phyloP scores from a whole-genome alignment of 2,888 invertebrate genomes.

The Coelinius sp. region DNA sequence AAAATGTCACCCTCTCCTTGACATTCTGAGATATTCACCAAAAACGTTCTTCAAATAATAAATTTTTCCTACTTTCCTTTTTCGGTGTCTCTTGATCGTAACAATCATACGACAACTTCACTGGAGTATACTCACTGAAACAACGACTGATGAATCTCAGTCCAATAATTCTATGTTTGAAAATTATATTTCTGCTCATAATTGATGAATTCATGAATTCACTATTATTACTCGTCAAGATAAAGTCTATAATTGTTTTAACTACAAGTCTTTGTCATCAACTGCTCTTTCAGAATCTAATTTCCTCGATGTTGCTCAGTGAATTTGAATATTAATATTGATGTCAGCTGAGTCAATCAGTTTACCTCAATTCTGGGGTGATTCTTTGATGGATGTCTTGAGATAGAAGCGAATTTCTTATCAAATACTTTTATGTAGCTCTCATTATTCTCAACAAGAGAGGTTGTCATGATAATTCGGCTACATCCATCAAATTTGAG shows the following conservation, averaged over 20 bases:
- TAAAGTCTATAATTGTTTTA: neutral
- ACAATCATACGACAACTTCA: neutral
- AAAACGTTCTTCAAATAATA: neutral
- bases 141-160: neutral
- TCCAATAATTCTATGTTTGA: neutral
- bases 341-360: too few relatives aligned
- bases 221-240: neutral
- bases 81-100: neutral
- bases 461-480: too few relatives aligned
- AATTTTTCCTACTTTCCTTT: neutral
- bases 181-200: neutral
- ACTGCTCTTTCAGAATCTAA: too few relatives aligned
- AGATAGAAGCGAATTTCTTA: too few relatives aligned
- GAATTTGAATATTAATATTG: too few relatives aligned
- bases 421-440: too few relatives aligned
- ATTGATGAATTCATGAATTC: neutral
- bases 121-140: neutral
- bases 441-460: too few relatives aligned
- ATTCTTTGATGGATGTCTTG: too few relatives aligned
- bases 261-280: too few relatives aligned
- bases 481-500: too few relatives aligned
- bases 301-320: too few relatives aligned
- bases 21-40: neutral
- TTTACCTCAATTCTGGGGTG: too few relatives aligned
- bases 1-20: neutral